phyloP scores from a whole-genome alignment of 2,797 vertebrate genomes.

The Mus caroli region DNA sequence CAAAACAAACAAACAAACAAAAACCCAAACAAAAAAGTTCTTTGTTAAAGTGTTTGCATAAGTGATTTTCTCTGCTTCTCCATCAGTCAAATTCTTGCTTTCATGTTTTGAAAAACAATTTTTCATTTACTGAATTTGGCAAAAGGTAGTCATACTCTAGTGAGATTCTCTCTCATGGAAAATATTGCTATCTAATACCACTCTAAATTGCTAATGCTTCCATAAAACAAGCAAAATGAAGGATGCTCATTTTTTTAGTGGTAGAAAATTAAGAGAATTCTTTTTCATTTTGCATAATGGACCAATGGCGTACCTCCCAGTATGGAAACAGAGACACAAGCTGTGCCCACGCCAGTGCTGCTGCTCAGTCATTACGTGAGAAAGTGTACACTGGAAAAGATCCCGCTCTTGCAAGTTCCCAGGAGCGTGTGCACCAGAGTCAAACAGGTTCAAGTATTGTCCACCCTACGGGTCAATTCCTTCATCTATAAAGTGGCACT shows the following conservation, averaged over 20 bases:
- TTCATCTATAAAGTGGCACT: slow-evolving; percentile 27
- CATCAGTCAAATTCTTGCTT: slow-evolving; percentile 48
- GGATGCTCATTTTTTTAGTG: slow-evolving; percentile 9
- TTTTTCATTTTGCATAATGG: slow-evolving; percentile 3
- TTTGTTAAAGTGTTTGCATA: slow-evolving; percentile 59
- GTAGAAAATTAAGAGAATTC: neutral
- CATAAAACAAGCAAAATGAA: slow-evolving; percentile 56
- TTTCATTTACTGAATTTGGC: slow-evolving; percentile 62
- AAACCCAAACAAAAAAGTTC: neutral
- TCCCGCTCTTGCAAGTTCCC: neutral
- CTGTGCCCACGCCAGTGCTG: neutral
- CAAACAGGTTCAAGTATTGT: neutral
- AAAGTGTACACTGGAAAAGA: neutral
- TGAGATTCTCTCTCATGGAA: slow-evolving; percentile 35
- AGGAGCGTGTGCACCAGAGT: neutral
- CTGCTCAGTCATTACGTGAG: neutral
- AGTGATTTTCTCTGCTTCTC: slow-evolving; percentile 51
- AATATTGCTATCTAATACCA: slow-evolving; percentile 12
- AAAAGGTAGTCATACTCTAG: slow-evolving; percentile 25
- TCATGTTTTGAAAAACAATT: slow-evolving; percentile 34
- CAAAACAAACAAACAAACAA: neutral
- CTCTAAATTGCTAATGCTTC: slow-evolving; percentile 49
- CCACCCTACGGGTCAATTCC: neutral
- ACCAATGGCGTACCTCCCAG: neutral
- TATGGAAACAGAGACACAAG: slow-evolving; percentile 23